Evolutionary conservation across 2,113 vertebrate genomes (phyloP).

Genomic region (Microtus montanus): DNA sequence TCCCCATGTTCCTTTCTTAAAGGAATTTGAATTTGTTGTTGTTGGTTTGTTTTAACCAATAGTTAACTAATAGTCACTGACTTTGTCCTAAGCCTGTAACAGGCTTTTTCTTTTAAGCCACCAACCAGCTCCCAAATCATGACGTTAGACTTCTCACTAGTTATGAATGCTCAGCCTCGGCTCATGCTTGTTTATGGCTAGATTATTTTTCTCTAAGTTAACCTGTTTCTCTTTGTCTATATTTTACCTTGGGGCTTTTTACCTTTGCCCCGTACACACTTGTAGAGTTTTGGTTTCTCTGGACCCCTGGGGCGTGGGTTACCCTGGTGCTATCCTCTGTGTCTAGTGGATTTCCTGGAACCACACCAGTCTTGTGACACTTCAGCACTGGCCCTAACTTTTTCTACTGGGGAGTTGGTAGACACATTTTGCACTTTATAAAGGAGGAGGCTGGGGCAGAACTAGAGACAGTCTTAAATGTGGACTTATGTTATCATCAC

Average conservation of each 20-base stretch:
- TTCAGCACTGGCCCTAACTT: background rate
- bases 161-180: background rate
- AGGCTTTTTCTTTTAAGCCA: background rate
- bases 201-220: background rate
- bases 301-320: background rate
- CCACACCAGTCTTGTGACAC: rapidly evolving
- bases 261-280: background rate
- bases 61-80: background rate
- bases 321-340: background rate
- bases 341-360: background rate
- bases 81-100: background rate
- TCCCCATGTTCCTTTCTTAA: background rate
- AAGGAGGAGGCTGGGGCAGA: no score
- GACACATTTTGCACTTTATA: background rate
- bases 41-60: background rate
- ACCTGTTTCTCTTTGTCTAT: background rate
- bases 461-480: background rate
- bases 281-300: background rate
- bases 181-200: background rate
- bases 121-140: background rate
- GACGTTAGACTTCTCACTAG: background rate
- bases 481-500: background rate
- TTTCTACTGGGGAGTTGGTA: background rate
- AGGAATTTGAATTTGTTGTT: background rate
- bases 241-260: background rate